Evolutionary conservation across 2,113 vertebrate genomes (phyloP).

Genomic region (Cyphomyrus plagiostoma): DNA sequence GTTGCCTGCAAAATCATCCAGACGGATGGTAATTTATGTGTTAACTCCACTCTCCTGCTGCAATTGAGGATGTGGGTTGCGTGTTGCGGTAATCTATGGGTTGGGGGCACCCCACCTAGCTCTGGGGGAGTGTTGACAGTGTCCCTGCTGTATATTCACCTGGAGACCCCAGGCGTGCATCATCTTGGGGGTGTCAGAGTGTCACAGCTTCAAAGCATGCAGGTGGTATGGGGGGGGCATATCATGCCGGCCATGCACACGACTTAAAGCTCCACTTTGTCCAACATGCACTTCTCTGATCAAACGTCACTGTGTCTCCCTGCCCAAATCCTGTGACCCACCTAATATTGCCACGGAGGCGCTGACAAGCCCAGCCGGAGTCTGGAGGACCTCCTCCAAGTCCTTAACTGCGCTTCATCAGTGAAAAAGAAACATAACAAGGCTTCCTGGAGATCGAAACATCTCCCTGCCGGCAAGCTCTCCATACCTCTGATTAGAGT

Average conservation of each 20-base stretch:
- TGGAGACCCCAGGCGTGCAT: background rate
- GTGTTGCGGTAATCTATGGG: background rate
- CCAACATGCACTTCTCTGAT: conserved; percentile 59
- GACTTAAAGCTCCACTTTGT: conserved; percentile 35
- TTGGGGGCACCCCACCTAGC: background rate
- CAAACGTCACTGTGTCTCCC: background rate
- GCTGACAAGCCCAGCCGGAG: background rate
- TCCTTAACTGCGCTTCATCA: background rate
- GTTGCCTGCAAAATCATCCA: background rate
- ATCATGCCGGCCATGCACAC: conserved; percentile 51
- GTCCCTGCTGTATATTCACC: background rate
- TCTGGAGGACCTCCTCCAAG: background rate
- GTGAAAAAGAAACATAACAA: background rate
- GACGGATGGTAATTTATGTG: background rate
- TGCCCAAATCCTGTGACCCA: background rate
- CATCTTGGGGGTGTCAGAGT: background rate
- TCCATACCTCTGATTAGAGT: background rate
- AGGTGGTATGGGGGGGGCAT: background rate
- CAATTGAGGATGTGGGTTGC: background rate
- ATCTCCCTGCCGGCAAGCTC: background rate
- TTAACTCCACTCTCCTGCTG: conserved; percentile 18
- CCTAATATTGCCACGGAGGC: background rate
- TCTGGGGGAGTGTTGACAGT: background rate
- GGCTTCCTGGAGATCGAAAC: background rate
- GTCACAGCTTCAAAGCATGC: background rate